Percentiles rank a stretch among this genome's conserved stretches.
Evolutionary conservation across 2,797 vertebrate genomes (phyloP).

Genomic region (Rousettus madagascariensis): DNA sequence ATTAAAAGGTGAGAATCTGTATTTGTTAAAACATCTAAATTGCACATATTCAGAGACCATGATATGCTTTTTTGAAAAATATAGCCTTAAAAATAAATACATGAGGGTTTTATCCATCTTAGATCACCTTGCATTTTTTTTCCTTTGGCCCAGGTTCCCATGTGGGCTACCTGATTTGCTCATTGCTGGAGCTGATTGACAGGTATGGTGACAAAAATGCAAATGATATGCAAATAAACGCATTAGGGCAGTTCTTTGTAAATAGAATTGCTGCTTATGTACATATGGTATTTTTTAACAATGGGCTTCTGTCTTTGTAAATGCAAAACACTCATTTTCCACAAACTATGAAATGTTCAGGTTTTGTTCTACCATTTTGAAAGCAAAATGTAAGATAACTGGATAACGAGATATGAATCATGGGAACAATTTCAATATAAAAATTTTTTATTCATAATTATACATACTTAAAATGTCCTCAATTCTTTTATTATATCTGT

Average conservation of each 20-base stretch:
- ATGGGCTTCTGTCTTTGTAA: conserved; percentile 41
- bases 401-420: background rate
- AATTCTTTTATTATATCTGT: background rate
- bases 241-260: conserved; percentile 75
- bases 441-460: conserved; percentile 22
- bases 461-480: background rate
- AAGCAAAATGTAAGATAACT: background rate
- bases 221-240: conserved; percentile 78
- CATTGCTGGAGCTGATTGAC: conserved; percentile 76
- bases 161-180: conserved; percentile 76
- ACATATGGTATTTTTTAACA: conserved; percentile 66
- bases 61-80: conserved; percentile 12
- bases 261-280: conserved; percentile 68
- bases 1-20: background rate
- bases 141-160: conserved; percentile 69
- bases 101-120: conserved; percentile 45
- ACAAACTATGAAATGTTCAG: conserved; percentile 7
- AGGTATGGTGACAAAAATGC: conserved; percentile 75
- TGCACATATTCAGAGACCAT: background rate
- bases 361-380: conserved; percentile 22
- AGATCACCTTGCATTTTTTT: conserved; percentile 60
- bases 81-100: conserved; percentile 39
- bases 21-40: background rate
- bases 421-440: background rate
- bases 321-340: conserved; percentile 34